phyloP scores from a whole-genome alignment of 1,140 invertebrate genomes.

The Polypedilum vanderplanki region DNA sequence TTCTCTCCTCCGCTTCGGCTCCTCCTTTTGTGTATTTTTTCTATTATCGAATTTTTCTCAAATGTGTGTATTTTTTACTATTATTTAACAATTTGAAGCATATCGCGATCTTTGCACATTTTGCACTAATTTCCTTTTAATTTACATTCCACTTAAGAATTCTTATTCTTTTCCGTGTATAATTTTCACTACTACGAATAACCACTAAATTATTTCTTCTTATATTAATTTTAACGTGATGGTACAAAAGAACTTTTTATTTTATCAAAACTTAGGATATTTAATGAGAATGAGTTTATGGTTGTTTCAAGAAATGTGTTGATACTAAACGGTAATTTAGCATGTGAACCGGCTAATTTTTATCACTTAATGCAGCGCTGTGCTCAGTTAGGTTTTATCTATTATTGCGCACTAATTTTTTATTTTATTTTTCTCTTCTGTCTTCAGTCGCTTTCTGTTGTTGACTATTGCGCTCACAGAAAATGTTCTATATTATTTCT shows the following conservation, averaged over 20 bases:
- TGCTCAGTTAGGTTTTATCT: not conserved
- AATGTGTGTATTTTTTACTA: not conserved
- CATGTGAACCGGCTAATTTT: conserved; percentile 48
- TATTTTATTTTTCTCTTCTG: not conserved
- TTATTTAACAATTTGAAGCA: conserved; percentile 36
- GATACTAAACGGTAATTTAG: conserved; percentile 80
- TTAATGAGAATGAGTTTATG: conserved; percentile 50
- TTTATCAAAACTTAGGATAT: conserved; percentile 3
- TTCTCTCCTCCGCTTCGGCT: not conserved
- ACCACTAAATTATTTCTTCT: conserved; percentile 18
- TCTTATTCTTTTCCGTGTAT: not conserved
- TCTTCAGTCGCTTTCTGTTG: not conserved
- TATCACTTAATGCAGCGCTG: not conserved
- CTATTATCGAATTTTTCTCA: not conserved
- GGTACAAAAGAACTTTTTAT: not conserved
- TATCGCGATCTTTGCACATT: conserved; percentile 47
- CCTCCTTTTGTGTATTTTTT: not conserved
- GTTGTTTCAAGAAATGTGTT: conserved; percentile 79
- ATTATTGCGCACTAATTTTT: conserved; percentile 23
- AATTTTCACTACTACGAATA: not conserved
- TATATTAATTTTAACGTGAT: not conserved
- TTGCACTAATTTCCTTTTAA: conserved; percentile 33
- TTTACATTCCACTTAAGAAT: not conserved
- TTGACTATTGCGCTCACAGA: not conserved
- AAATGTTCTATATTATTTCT: not conserved